phyloP scores from a whole-genome alignment of 1,140 invertebrate species.

The Nymphalis io region DNA sequence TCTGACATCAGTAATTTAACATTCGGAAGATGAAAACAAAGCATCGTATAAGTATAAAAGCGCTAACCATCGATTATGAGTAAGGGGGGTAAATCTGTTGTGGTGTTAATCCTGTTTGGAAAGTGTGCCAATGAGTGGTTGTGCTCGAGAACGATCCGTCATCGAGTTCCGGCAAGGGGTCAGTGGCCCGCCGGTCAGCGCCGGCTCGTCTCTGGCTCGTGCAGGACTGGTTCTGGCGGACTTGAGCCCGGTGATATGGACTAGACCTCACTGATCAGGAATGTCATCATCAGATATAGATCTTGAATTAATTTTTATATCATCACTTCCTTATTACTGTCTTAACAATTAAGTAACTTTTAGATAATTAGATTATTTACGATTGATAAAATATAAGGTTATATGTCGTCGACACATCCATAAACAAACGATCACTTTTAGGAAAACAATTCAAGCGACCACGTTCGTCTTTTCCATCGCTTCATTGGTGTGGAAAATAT shows the following conservation, averaged over 20 bases:
- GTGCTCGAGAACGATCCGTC: conserved; percentile 25
- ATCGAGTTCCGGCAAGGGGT: conserved; percentile 34
- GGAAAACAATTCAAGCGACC: too few relatives aligned
- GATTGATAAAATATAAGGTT: too few relatives aligned
- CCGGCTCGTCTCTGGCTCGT: conserved; percentile 18
- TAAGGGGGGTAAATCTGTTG: not conserved
- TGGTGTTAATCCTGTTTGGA: conserved; percentile 21
- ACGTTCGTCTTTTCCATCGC: too few relatives aligned
- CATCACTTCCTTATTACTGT: not conserved
- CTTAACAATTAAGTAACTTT: not conserved
- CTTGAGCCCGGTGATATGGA: not conserved
- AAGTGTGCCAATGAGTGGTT: conserved; percentile 28
- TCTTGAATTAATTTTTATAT: not conserved
- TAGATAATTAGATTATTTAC: too few relatives aligned
- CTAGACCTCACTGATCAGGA: conserved; percentile 6
- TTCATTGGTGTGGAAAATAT: too few relatives aligned
- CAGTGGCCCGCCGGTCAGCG: conserved; percentile 31
- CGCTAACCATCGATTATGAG: too few relatives aligned
- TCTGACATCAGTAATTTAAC: too few relatives aligned
- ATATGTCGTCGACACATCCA: too few relatives aligned
- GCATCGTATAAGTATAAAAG: too few relatives aligned
- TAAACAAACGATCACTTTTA: too few relatives aligned
- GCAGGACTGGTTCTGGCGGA: conserved; percentile 21
- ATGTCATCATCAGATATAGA: conserved; percentile 3
- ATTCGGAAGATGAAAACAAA: too few relatives aligned